phyloP scores from a whole-genome alignment of 2,113 vertebrate species.

The Pagrus major region DNA sequence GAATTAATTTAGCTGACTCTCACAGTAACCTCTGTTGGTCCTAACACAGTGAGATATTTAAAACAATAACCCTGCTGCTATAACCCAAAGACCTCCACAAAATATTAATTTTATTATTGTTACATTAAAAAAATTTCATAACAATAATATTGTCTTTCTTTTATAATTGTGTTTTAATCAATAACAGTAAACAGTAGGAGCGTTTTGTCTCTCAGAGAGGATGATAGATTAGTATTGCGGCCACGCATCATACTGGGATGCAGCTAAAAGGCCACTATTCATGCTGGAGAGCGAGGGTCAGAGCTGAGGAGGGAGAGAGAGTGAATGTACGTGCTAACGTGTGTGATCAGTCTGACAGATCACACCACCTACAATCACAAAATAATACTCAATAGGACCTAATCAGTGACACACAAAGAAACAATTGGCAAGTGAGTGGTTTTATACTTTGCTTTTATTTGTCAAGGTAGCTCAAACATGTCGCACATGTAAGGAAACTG shows the following conservation, averaged over 20 bases:
- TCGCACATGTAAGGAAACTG: slow-evolving; percentile 19
- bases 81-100: background rate
- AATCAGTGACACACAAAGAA: background rate
- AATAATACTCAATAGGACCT: background rate
- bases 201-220: slow-evolving; percentile 58
- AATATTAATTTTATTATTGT: slow-evolving; percentile 6
- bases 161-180: background rate
- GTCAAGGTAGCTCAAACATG: background rate
- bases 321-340: slow-evolving; percentile 42
- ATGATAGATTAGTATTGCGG: slow-evolving; percentile 81
- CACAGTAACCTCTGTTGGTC: background rate
- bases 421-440: background rate
- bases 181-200: slow-evolving; percentile 37
- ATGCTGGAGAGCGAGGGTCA: slow-evolving; percentile 51
- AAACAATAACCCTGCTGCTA: background rate
- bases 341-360: slow-evolving; percentile 54
- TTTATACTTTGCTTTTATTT: slow-evolving; percentile 30
- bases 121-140: background rate
- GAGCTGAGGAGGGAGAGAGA: slow-evolving; percentile 41
- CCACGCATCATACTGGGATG: slow-evolving; percentile 68
- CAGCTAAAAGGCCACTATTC: slow-evolving; percentile 75
- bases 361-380: slow-evolving; percentile 36
- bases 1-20: no score
- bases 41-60: background rate
- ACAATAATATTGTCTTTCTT: slow-evolving; percentile 16